Conservation (phyloP, 2,888 invertebrate genomes). For the Watsonalla binaria region DNA sequence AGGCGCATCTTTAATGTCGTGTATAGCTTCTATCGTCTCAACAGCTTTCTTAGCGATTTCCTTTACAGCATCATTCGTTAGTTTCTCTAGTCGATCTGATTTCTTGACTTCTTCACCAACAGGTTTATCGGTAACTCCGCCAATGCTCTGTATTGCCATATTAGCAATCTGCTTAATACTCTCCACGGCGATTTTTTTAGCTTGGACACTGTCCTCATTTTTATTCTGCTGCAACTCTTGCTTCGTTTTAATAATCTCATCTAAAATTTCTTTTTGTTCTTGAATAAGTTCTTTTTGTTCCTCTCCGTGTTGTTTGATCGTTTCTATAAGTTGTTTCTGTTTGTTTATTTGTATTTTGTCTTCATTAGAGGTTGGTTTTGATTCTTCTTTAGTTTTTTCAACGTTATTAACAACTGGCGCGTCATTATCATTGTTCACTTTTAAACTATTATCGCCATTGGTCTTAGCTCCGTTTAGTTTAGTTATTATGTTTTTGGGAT, state of each 20-base stretch:
- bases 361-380: conserved; percentile 19
- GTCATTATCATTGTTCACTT: not conserved
- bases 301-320: conserved; percentile 82
- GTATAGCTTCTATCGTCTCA: conserved; percentile 65
- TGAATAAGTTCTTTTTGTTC: conserved; percentile 83
- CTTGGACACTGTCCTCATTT: conserved; percentile 61
- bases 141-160: conserved; percentile 66
- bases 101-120: conserved; percentile 31
- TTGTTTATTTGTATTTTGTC: conserved; percentile 51
- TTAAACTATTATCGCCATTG: conserved; percentile 31
- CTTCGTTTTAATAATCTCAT: conserved; percentile 79
- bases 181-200: conserved; percentile 71
- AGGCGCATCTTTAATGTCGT: conserved; percentile 54
- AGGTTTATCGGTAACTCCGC: conserved; percentile 60
- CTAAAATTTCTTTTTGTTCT: conserved; percentile 81
- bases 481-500: conserved; percentile 53
- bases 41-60: conserved; percentile 70
- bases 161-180: conserved; percentile 73
- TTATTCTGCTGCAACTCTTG: conserved; percentile 70
- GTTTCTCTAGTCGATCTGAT: conserved; percentile 40
- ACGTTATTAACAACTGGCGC: conserved; percentile 6
- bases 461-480: conserved; percentile 40
- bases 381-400: conserved; percentile 22
- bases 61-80: conserved; percentile 60
- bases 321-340: conserved; percentile 77